These are phyloP conservation scores for Lamprotornis superbus DNA, from an alignment of 2,113 vertebrate species.

Conservation along the genomic window DNA sequence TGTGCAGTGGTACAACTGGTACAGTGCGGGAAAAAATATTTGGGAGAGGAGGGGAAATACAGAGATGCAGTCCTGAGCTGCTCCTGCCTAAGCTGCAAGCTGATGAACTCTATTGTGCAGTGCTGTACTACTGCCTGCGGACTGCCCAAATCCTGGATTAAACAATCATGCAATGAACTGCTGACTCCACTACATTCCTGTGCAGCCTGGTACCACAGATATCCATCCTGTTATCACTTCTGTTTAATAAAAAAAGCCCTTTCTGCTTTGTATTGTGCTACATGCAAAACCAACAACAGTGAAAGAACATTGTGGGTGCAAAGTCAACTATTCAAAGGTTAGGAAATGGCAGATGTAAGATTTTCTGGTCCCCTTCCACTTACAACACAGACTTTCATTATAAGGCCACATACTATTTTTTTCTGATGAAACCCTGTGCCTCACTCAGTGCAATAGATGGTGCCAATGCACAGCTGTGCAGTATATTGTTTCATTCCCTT, in stretches of 20 bases:
- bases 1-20: neutral
- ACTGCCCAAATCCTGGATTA: constrained; percentile 34
- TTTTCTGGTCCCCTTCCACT: neutral
- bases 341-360: constrained; percentile 1
- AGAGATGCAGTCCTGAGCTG: neutral
- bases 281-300: neutral
- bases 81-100: neutral
- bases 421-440: neutral
- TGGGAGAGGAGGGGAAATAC: neutral
- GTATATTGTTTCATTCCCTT: neutral
- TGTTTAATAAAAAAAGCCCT: neutral
- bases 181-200: constrained; percentile 36
- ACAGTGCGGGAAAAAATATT: neutral
- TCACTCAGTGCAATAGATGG: neutral
- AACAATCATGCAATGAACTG: neutral
- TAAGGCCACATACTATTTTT: neutral
- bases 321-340: neutral
- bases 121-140: neutral
- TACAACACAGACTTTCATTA: neutral
- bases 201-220: neutral
- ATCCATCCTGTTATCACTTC: constrained; percentile 7
- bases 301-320: neutral
- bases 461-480: constrained; percentile 8
- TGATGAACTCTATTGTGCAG: neutral
- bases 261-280: neutral